Evolutionary conservation across 92 coral and sea anemone species (phyloP).

Genomic region (Phenganax marumi): DNA sequence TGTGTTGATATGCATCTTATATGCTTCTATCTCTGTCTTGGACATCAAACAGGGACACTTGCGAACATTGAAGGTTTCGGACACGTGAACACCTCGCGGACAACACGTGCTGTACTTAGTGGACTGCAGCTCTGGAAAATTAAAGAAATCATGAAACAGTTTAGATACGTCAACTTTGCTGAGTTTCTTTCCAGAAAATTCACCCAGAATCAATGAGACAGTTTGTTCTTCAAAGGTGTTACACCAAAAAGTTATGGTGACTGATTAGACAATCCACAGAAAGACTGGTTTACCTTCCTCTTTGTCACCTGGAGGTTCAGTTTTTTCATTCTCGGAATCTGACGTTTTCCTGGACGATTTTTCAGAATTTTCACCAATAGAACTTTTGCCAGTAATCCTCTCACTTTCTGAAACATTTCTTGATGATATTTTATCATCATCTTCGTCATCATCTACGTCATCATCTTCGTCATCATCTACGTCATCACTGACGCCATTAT

Average conservation of each 20-base stretch:
- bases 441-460: conserved; percentile 27
- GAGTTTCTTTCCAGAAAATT: too few relatives aligned
- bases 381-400: too few relatives aligned
- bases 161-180: too few relatives aligned
- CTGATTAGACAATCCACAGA: neutral
- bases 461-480: conserved; percentile 32
- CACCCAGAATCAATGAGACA: too few relatives aligned
- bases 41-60: conserved; percentile 29
- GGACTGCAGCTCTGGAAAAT: neutral
- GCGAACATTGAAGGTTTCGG: neutral
- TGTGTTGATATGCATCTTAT: conserved; percentile 15
- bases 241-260: neutral
- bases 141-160: neutral
- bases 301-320: neutral
- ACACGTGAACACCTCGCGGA: conserved; percentile 30
- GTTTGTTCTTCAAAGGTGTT: too few relatives aligned
- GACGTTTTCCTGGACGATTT: neutral
- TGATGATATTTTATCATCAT: neutral
- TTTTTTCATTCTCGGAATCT: neutral
- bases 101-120: conserved; percentile 14
- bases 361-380: neutral
- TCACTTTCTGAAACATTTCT: too few relatives aligned
- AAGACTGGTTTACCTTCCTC: neutral
- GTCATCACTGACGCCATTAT: conserved; percentile 3
- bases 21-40: conserved; percentile 1